Percentiles rank a stretch among this genome's conserved stretches.
phyloP scores from a whole-genome alignment of 2,113 vertebrate genomes.

The Clarias batrachus region DNA sequence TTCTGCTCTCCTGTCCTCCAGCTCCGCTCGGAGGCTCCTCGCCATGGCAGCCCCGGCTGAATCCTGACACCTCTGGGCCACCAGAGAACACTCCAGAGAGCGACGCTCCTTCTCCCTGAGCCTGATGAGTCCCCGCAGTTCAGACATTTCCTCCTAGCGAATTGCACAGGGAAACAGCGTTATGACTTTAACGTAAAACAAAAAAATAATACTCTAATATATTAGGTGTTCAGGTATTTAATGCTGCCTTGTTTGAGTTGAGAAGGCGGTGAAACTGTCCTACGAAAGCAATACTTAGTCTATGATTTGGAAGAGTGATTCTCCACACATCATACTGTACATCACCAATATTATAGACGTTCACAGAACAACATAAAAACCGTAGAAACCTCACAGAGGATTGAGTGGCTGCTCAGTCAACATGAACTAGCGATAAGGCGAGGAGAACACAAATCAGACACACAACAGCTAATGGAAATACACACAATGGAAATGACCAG shows the following conservation, averaged over 20 bases:
- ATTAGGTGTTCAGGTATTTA: not conserved
- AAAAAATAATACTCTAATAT: not conserved
- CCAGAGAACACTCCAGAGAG: constrained; percentile 75
- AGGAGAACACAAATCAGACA: not conserved
- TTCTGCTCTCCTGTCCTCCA: constrained; percentile 49
- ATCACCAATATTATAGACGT: not conserved
- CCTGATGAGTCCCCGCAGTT: constrained; percentile 73
- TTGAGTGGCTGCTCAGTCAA: not conserved
- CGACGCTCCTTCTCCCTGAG: constrained; percentile 78
- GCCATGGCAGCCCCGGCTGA: constrained; percentile 69
- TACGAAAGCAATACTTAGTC: not conserved
- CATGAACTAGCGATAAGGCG: not conserved
- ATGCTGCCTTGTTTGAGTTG: not conserved
- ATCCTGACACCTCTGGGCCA: constrained; percentile 74
- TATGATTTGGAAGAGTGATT: not conserved
- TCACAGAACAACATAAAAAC: not conserved
- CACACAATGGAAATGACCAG: not conserved
- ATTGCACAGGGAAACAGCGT: not conserved
- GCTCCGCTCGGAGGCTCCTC: constrained; percentile 71
- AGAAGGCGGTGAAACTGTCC: not conserved
- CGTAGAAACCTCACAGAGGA: not conserved
- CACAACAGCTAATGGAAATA: not conserved
- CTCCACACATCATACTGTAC: not conserved
- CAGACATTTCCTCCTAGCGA: constrained; percentile 81
- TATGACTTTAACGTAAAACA: not conserved